A percentile compares a stretch with the other conserved stretches of the same genome.
Evolutionary conservation across 2,797 vertebrate species (phyloP).

Genomic region (Gymnothorax javanicus): DNA sequence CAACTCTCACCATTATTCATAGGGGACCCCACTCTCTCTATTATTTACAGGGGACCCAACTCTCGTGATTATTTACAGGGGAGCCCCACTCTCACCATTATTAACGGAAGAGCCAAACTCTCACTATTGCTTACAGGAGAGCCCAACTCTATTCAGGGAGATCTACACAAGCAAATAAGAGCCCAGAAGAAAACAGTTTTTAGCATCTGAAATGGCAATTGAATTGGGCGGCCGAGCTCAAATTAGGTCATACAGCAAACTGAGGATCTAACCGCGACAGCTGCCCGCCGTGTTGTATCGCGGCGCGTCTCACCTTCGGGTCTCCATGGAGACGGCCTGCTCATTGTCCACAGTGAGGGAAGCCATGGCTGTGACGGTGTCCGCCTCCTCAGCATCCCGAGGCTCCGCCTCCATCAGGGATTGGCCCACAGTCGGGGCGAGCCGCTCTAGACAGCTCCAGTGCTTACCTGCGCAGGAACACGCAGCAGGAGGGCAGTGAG

Average conservation of each 20-base stretch:
- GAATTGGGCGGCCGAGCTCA: no score
- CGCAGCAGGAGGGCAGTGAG: not conserved
- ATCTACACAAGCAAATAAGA: not conserved
- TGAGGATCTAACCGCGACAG: no score
- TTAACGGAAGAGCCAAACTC: no score
- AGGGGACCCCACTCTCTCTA: no score
- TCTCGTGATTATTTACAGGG: no score
- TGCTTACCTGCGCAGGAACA: slow-evolving; percentile 77
- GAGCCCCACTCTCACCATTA: not conserved
- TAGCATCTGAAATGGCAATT: no score
- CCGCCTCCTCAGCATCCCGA: slow-evolving; percentile 85
- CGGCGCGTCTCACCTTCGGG: slow-evolving; percentile 62
- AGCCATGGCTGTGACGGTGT: slow-evolving; percentile 92
- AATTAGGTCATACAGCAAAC: no score
- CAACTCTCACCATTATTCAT: no score
- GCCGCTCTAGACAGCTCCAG: slow-evolving; percentile 84
- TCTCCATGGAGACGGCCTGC: slow-evolving; percentile 67
- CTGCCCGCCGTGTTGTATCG: not conserved
- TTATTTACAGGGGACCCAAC: no score
- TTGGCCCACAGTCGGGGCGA: slow-evolving; percentile 71
- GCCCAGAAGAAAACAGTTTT: no score
- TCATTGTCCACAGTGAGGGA: slow-evolving; percentile 86
- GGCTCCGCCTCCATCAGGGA: slow-evolving; percentile 79
- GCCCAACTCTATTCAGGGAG: not conserved
- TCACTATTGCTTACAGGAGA: no score